phyloP scores from a whole-genome alignment of 2,888 invertebrate genomes.

The Conistra vaccinii region DNA sequence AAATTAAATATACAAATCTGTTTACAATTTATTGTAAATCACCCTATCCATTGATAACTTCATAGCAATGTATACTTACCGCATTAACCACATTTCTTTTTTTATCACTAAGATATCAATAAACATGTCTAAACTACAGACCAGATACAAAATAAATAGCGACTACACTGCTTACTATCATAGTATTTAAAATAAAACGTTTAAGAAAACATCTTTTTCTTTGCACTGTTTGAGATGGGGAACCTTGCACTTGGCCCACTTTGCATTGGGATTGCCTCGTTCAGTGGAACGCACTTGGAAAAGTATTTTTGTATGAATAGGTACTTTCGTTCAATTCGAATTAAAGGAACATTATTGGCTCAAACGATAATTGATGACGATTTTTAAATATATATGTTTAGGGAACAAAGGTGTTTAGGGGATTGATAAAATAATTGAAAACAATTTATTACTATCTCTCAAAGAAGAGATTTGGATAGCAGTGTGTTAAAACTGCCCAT shows the following conservation, averaged over 20 bases:
- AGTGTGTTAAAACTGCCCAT: neutral
- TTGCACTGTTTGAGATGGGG: neutral
- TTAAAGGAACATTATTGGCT: neutral
- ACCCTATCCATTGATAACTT: conserved; percentile 9
- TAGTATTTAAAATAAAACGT: conserved; percentile 32
- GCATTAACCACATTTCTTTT: too few species aligned
- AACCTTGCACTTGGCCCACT: conserved; percentile 44
- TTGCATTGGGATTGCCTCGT: conserved; percentile 16
- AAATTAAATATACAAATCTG: neutral
- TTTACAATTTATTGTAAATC: conserved; percentile 1
- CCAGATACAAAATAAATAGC: conserved; percentile 20
- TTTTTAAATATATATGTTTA: neutral
- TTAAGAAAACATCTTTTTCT: conserved; percentile 11
- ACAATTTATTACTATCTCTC: neutral
- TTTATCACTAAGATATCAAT: conserved; percentile 20
- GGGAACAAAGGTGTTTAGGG: neutral
- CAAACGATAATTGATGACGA: neutral
- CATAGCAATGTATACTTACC: conserved; percentile 32
- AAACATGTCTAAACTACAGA: conserved; percentile 18
- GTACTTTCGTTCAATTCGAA: neutral
- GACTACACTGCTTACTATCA: conserved; percentile 9
- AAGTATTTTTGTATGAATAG: neutral
- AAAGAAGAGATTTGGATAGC: neutral
- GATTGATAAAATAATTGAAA: neutral
- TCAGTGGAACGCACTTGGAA: conserved; percentile 19